phyloP scores from a whole-genome alignment of 2,797 vertebrate species.

The Acanthis flammea region DNA sequence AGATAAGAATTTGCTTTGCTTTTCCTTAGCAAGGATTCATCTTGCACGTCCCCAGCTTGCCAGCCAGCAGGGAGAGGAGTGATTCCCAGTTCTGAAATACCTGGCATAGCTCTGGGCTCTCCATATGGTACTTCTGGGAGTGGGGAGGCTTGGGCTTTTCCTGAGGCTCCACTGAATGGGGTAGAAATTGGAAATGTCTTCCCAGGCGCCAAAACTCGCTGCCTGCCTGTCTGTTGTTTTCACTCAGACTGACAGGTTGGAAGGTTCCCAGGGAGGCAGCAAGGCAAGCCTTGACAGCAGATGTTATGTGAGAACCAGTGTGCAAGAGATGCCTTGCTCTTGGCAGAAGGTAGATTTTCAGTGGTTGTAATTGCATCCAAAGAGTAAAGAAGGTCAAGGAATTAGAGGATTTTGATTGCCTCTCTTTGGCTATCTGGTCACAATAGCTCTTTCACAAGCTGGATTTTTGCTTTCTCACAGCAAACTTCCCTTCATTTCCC shows the following conservation, averaged over 20 bases:
- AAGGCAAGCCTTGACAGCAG: slow-evolving; percentile 43
- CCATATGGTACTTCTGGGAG: slow-evolving; percentile 30
- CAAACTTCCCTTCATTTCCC: background rate
- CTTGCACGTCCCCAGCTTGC: background rate
- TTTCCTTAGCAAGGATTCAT: background rate
- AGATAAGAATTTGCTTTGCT: background rate
- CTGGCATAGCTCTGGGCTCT: slow-evolving; percentile 32
- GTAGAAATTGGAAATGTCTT: slow-evolving; percentile 12
- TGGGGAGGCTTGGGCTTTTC: background rate
- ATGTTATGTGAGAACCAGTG: slow-evolving; percentile 33
- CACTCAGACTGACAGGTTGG: slow-evolving; percentile 47
- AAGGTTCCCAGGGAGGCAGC: slow-evolving; percentile 48
- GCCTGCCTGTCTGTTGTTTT: slow-evolving; percentile 45
- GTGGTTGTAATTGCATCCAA: slow-evolving; percentile 7
- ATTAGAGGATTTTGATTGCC: background rate
- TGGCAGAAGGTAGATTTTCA: slow-evolving; percentile 36
- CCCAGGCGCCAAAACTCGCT: background rate
- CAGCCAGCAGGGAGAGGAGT: background rate
- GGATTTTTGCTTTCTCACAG: background rate
- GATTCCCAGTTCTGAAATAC: slow-evolving; percentile 13
- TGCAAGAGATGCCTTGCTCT: background rate
- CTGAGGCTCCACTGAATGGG: background rate
- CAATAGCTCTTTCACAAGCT: background rate
- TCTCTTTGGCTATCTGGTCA: background rate
- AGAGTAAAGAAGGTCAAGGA: slow-evolving; percentile 15